These are phyloP conservation scores for Digitonthophagus gazella DNA, from an alignment of 2,888 invertebrate genomes.

Conservation along the genomic window DNA sequence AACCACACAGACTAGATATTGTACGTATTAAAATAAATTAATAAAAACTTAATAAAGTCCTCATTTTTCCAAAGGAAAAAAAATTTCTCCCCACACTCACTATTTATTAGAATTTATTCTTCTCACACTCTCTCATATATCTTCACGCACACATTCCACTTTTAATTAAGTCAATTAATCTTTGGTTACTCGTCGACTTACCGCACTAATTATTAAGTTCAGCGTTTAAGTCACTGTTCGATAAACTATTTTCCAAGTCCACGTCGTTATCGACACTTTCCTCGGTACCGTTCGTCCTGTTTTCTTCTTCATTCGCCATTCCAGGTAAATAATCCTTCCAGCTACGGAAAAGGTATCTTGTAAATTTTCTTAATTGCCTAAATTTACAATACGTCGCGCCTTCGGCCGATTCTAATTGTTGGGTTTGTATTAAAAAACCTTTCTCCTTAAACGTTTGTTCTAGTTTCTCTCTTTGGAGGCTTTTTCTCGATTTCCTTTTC, in stretches of 20 bases:
- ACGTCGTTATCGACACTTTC: slow-evolving; percentile 20
- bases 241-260: slow-evolving; percentile 34
- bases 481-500: slow-evolving; percentile 76
- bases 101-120: neutral
- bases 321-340: slow-evolving; percentile 93
- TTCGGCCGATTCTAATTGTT: slow-evolving; percentile 88
- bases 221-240: slow-evolving; percentile 33
- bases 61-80: too few relatives aligned
- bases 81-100: too few relatives aligned
- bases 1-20: neutral
- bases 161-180: slow-evolving; percentile 9
- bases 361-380: slow-evolving; percentile 85
- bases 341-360: slow-evolving; percentile 84
- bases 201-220: slow-evolving; percentile 6
- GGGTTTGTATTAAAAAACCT: slow-evolving; percentile 89
- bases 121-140: too few relatives aligned
- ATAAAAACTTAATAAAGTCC: neutral
- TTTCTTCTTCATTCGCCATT: slow-evolving; percentile 43
- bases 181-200: slow-evolving; percentile 20
- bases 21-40: neutral
- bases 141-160: too few relatives aligned
- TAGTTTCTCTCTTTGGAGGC: slow-evolving; percentile 81
- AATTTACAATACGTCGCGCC: slow-evolving; percentile 94
- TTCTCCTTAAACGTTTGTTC: slow-evolving; percentile 92
- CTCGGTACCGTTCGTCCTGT: slow-evolving; percentile 27